These are phyloP conservation scores for Pseudopodoces humilis DNA, from an alignment of 2,113 vertebrate genomes.

Conservation along the genomic window DNA sequence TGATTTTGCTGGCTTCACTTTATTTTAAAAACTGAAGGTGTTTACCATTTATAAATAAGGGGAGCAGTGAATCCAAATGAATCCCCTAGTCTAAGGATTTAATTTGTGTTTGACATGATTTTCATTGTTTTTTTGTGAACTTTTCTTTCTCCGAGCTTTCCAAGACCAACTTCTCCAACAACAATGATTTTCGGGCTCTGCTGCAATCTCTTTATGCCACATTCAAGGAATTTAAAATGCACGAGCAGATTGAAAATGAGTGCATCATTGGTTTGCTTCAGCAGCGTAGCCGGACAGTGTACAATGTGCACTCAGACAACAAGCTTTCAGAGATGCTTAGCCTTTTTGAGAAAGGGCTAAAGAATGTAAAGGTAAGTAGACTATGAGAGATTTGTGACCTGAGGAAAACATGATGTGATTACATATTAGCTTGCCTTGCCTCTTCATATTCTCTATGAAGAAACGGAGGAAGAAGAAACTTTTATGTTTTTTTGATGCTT, in stretches of 20 bases:
- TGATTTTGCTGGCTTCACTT: neutral
- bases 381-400: neutral
- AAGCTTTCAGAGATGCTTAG: constrained; percentile 97
- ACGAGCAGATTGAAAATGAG: constrained; percentile 98
- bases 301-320: constrained; percentile 97
- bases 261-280: constrained; percentile 95
- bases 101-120: neutral
- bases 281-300: constrained; percentile 91
- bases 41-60: neutral
- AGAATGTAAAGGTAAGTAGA: constrained; percentile 87
- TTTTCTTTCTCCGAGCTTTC: constrained; percentile 82
- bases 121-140: neutral
- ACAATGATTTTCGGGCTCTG: constrained; percentile 95
- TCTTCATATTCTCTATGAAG: neutral
- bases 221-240: constrained; percentile 99
- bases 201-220: constrained; percentile 93
- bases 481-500: neutral
- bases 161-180: constrained; percentile 99
- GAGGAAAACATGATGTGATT: neutral
- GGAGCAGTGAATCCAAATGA: neutral
- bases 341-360: constrained; percentile 95
- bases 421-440: neutral
- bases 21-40: neutral
- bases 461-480: neutral
- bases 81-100: neutral